Evolutionary conservation across 1,140 invertebrate genomes (phyloP), one percentile per base, ranked within the genome.

Genomic region (Drosophila trapezifrons): DNA sequence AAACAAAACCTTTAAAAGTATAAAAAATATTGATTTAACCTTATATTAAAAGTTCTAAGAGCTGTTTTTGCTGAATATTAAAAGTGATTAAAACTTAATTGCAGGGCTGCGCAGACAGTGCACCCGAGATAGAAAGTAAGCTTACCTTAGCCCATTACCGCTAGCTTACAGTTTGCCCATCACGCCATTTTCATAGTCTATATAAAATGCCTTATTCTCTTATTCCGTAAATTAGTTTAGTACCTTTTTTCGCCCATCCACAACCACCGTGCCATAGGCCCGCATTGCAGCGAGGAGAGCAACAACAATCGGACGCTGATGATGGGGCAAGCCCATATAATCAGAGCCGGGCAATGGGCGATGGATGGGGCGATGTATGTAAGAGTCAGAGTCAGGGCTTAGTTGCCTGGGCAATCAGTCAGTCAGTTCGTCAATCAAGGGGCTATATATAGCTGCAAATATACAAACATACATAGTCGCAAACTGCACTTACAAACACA

Each of bases 241-340:
- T 20, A 0, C 0, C 13, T 0, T 12, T 18, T 38, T 27, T 13
- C 1, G 2, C n/a, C 0, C 17, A 15, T 20, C 1, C 0, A 2
- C 15, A 2, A 9, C 60, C 60, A 67, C 27, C 66, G 60, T 67
- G 43, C n/a, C 32, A n/a, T 38, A 37, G 63, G n/a, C 59, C 64
- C 64, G 45, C 45, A 67, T 66, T 51, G 62, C n/a, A 38, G 27
- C 32, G 49, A 40, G 47, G 49, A 40, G 47, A 70, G 40, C 65
- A 67, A 71, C 65, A 71, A 71, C 69, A 72, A 72, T 59, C 37
- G 45, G 35, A 40, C 72, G 54, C 63, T 75, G 72, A 75, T 75
- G 72, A 75, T 75, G 71, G 71, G 45, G 72, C 72, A 55, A 75
- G 66, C 67, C 71, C 59, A 74, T 75, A 75, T 75, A 75, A 65